These are phyloP conservation scores for Papilio elwesi DNA, from an alignment of 2,888 invertebrate species.

Conservation along the genomic window DNA sequence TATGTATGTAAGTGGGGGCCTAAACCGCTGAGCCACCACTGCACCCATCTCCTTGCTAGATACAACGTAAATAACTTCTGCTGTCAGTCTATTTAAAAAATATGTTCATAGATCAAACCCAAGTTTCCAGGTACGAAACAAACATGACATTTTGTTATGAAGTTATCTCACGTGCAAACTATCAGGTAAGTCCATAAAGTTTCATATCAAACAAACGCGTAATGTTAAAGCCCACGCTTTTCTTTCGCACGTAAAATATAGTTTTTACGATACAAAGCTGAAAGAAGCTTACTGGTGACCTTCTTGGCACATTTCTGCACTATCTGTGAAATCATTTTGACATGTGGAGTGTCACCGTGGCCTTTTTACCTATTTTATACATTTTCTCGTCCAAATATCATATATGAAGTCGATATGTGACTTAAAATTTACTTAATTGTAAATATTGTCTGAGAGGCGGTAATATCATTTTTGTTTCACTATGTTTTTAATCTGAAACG, in stretches of 20 bases:
- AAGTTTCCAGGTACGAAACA: background rate
- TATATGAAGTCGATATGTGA: background rate
- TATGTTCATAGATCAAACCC: background rate
- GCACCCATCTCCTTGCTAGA: too few species aligned
- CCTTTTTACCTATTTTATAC: conserved; percentile 3
- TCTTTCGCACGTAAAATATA: conserved; percentile 16
- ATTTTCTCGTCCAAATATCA: conserved; percentile 1
- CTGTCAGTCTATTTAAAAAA: background rate
- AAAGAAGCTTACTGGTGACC: conserved; percentile 2
- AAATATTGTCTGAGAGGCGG: too few species aligned
- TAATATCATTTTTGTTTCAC: background rate
- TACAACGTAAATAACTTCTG: too few species aligned
- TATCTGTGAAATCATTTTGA: conserved; percentile 15
- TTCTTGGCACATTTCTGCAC: conserved; percentile 9
- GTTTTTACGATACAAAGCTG: conserved; percentile 8
- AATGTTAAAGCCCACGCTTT: conserved; percentile 13
- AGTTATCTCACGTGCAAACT: background rate
- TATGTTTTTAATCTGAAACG: background rate
- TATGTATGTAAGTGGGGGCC: too few species aligned
- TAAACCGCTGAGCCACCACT: too few species aligned
- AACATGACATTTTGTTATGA: background rate
- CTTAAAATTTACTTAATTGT: background rate
- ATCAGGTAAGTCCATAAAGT: conserved; percentile 18
- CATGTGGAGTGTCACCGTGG: conserved; percentile 5
- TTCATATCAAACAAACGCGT: conserved; percentile 2